Evolutionary conservation across 2,888 invertebrate genomes (phyloP).

Genomic region (Gryllus longicercus): DNA sequence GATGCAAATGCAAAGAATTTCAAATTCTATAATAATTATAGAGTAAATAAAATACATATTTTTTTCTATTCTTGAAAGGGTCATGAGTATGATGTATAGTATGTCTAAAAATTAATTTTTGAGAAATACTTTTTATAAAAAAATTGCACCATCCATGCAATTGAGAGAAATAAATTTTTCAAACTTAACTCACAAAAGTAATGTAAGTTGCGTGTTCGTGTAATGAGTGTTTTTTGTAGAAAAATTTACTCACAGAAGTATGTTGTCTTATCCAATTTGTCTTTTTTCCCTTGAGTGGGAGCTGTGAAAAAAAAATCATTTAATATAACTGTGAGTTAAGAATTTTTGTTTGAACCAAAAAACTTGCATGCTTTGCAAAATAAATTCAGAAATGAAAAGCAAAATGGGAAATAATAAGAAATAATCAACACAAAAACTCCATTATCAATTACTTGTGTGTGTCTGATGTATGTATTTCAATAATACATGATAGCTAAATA

Average conservation of each 20-base stretch:
- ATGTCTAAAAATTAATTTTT: background rate
- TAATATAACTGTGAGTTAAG: background rate
- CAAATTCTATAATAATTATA: no score
- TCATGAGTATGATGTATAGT: background rate
- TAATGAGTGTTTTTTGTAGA: background rate
- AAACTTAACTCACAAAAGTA: no score
- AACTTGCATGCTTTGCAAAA: background rate
- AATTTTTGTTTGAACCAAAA: background rate
- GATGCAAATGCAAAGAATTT: no score
- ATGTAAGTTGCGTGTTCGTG: no score
- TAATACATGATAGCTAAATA: no score
- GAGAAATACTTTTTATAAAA: background rate
- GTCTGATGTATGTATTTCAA: no score
- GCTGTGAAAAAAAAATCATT: conserved; percentile 48
- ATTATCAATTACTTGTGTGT: no score
- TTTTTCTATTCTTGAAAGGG: background rate
- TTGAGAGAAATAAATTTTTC: background rate
- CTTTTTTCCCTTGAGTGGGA: conserved; percentile 52
- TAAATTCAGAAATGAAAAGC: no score
- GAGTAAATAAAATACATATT: no score
- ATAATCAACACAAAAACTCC: no score
- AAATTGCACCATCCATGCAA: conserved; percentile 26
- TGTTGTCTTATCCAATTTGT: conserved; percentile 54
- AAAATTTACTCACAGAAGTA: conserved; percentile 57
- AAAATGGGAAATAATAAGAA: no score